Conservation (phyloP, 2,888 invertebrate species). For the Terebella lapidaria region DNA sequence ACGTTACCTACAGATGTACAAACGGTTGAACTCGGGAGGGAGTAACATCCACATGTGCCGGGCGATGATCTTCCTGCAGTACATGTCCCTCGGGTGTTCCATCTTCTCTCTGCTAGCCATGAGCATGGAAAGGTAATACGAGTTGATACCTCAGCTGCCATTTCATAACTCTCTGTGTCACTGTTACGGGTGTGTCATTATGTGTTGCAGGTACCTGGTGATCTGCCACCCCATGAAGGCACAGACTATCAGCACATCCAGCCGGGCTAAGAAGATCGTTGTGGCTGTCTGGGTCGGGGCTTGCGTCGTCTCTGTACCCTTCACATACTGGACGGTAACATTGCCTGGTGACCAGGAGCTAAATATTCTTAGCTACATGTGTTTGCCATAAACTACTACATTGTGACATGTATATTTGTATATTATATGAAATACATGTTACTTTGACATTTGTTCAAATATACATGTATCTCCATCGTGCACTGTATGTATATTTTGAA, state of each 20-base stretch:
- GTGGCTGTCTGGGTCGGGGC: neutral
- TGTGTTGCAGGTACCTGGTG: conserved; percentile 2
- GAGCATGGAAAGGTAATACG: neutral
- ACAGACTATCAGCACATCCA: neutral
- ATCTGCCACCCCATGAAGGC: conserved; percentile 4
- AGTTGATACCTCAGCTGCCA: no score
- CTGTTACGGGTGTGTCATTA: no score
- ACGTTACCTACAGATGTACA: neutral
- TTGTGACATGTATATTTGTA: no score
- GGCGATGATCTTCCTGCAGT: neutral
- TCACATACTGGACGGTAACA: neutral
- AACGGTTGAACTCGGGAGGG: neutral
- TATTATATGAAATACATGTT: no score
- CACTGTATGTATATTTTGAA: no score
- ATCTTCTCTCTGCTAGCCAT: conserved; percentile 1
- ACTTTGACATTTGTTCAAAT: no score
- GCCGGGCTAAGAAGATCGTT: conserved; percentile 1
- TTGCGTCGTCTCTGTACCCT: neutral
- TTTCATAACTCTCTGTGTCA: neutral
- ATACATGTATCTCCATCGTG: no score
- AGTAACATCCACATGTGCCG: neutral
- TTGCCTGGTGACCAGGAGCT: neutral
- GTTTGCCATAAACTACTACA: no score
- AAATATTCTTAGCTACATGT: no score
- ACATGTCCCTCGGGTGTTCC: conserved; percentile 1